Evolutionary conservation across 2,797 vertebrate species (phyloP).

Genomic region (Dryobates pubescens): DNA sequence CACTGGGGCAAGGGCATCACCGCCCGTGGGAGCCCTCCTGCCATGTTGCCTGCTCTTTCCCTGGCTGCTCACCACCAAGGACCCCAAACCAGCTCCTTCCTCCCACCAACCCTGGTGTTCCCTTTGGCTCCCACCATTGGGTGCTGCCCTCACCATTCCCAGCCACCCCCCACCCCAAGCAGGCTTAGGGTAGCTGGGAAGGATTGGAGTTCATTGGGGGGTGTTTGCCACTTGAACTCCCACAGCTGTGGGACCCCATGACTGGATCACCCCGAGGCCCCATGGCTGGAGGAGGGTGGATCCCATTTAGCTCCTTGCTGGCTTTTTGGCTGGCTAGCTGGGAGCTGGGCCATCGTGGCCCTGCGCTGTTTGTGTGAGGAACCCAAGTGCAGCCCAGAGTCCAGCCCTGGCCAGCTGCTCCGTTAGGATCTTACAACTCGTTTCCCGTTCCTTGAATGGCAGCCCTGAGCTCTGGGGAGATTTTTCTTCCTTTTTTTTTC

Average conservation of each 20-base stretch:
- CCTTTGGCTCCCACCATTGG: background rate
- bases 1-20: background rate
- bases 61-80: background rate
- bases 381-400: slow-evolving; percentile 68
- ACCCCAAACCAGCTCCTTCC: background rate
- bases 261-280: too few species aligned
- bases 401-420: slow-evolving; percentile 74
- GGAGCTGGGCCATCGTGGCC: background rate
- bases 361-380: slow-evolving; percentile 72
- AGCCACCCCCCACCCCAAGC: too few species aligned
- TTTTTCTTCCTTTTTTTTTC: background rate
- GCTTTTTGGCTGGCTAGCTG: too few species aligned
- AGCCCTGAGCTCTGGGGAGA: slow-evolving; percentile 41
- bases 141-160: background rate
- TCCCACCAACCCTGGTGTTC: rapidly evolving
- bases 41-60: background rate
- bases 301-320: too few species aligned
- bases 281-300: too few species aligned
- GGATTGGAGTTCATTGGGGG: too few species aligned
- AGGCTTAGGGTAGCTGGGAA: too few species aligned
- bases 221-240: too few species aligned
- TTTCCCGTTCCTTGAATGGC: slow-evolving; percentile 71
- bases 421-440: slow-evolving; percentile 62
- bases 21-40: background rate
- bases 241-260: too few species aligned